Evolutionary conservation across 2,888 invertebrate genomes (phyloP), one percentile per base, ranked within the genome.

Genomic region (Himalopsyche kuldschensis): DNA sequence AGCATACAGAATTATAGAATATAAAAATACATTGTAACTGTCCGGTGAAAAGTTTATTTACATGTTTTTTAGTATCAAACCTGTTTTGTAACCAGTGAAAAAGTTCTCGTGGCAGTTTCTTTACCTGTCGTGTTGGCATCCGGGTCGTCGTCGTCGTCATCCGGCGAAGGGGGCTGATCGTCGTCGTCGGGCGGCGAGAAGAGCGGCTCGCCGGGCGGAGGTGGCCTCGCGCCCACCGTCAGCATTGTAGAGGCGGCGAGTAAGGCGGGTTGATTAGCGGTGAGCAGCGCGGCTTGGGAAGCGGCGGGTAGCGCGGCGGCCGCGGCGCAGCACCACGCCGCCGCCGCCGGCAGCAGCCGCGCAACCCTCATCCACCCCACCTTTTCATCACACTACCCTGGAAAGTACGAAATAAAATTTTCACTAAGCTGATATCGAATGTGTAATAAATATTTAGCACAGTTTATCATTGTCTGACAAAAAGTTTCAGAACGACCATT

Each of bases 91-190:
- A n/a, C n/a, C n/a, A n/a, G 6, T 32, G 6, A 32, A 32, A 32
- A 32, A 3, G 0, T 3, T 41, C 15, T 41, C 0, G 15, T 8
- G 3, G n/a, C 1, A 69, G 69, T 27, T 69, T 41, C 87, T 89
- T 88, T 30, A 91, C 91, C 91, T 82, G 92, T 91, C 87, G 91
- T 90, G 86, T 92, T 92, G 87, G 91, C 88, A 81, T 90, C 90
- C 83, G 91, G 91, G 87, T 92, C 92, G 85, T 93, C 93, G 87
- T 92, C 91, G 87, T 91, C 90, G 46, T 84, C 85, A 3, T 82
- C 79, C 63, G 81, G 84, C 32, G 82, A 81, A n/a, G 83, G 78
- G 32, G 83, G 82, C 48, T 90, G 90, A 47, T 90, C 90, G 48
- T 90, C 90, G 79, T 90, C 91, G 48, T 82, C 83, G 35, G 84